Evolutionary conservation across 2,888 invertebrate species (phyloP).

Genomic region (Tiliacea citrago): DNA sequence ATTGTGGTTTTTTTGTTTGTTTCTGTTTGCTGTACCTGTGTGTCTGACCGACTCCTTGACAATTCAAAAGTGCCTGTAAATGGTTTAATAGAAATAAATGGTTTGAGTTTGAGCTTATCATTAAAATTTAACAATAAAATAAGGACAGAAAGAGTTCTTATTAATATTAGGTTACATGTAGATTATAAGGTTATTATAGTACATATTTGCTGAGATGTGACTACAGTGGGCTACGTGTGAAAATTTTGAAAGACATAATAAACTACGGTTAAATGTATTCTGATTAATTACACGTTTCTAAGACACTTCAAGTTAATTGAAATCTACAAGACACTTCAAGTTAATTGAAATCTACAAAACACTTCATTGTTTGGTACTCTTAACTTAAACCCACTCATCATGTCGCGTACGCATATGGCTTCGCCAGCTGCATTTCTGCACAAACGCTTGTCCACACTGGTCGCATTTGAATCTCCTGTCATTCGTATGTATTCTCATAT

Average conservation of each 20-base stretch:
- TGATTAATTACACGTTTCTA: not conserved
- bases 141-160: not conserved
- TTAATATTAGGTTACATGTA: not conserved
- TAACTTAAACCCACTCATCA: constrained; percentile 17
- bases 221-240: too few species aligned
- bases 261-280: not conserved
- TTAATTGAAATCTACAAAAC: not conserved
- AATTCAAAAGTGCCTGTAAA: too few species aligned
- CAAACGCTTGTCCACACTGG: constrained; percentile 33
- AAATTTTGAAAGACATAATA: not conserved
- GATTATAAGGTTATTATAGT: not conserved
- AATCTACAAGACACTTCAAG: not conserved
- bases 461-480: constrained; percentile 58
- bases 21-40: too few species aligned
- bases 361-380: not conserved
- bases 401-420: constrained; percentile 54
- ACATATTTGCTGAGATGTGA: too few species aligned
- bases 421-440: constrained; percentile 57
- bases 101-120: too few species aligned
- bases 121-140: not conserved
- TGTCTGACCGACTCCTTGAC: too few species aligned
- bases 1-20: too few species aligned
- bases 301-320: not conserved
- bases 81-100: too few species aligned
- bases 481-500: constrained; percentile 41